Percentiles rank a stretch among this genome's conserved stretches.
phyloP scores from a whole-genome alignment of 2,797 vertebrate species.

The Gallinago solitaria region DNA sequence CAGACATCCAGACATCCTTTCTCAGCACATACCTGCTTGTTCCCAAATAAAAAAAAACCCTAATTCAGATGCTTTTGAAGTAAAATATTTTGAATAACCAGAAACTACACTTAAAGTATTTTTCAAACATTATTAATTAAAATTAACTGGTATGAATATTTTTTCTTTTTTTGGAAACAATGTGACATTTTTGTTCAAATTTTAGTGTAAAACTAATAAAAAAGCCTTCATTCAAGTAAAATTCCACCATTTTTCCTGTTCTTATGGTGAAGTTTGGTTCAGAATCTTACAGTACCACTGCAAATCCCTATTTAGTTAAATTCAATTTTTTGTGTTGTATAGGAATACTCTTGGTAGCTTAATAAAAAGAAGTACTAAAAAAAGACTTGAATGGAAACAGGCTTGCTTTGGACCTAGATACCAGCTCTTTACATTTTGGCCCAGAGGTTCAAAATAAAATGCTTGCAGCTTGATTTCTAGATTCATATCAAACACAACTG shows the following conservation, averaged over 20 bases:
- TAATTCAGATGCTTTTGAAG: background rate
- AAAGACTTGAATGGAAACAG: background rate
- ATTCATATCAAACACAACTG: background rate
- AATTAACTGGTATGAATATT: background rate
- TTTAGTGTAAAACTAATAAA: background rate
- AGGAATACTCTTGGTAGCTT: background rate
- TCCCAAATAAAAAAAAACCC: background rate
- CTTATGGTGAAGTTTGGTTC: background rate
- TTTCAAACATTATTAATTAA: background rate
- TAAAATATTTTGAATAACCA: background rate
- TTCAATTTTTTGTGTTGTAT: background rate
- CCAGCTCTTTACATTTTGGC: background rate
- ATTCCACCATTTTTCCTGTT: background rate
- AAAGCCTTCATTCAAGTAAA: background rate
- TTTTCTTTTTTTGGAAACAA: background rate
- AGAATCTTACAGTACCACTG: background rate
- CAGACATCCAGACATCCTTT: background rate
- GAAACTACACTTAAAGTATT: background rate
- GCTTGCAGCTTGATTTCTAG: constrained; percentile 6
- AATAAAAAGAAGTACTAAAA: background rate
- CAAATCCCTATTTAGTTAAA: background rate
- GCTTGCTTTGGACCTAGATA: background rate
- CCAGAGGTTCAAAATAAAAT: background rate
- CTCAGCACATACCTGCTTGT: background rate
- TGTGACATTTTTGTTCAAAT: background rate